phyloP scores from a whole-genome alignment of 2,888 invertebrate species.

The Erynnis tages region DNA sequence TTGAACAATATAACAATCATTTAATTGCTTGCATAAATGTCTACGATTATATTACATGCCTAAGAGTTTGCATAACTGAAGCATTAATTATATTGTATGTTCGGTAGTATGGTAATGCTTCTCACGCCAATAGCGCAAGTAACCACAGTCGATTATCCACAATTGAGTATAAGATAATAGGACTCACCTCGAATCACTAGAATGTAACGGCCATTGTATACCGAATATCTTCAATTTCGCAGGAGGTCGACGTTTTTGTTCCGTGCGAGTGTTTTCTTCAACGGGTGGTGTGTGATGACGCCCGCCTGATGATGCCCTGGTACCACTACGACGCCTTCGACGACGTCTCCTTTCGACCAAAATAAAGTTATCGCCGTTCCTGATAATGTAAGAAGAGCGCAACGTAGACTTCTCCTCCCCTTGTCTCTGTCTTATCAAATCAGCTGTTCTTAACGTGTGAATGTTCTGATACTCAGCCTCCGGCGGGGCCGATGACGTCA shows the following conservation, averaged over 20 bases:
- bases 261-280: conserved; percentile 64
- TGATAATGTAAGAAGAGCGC: conserved; percentile 75
- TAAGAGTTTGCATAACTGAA: conserved; percentile 47
- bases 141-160: conserved; percentile 2
- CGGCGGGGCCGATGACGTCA: conserved; percentile 59
- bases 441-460: conserved; percentile 76
- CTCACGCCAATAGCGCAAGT: neutral
- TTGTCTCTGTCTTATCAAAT: conserved; percentile 74
- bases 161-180: conserved; percentile 6
- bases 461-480: conserved; percentile 78
- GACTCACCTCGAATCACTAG: conserved; percentile 72
- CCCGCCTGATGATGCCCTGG: conserved; percentile 71
- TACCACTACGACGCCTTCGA: conserved; percentile 70
- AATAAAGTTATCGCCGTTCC: conserved; percentile 77
- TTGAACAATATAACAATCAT: conserved; percentile 14
- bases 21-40: conserved; percentile 33
- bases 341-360: conserved; percentile 73
- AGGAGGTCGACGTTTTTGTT: conserved; percentile 74
- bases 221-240: conserved; percentile 75
- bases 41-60: conserved; percentile 23
- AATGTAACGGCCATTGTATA: conserved; percentile 79
- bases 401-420: conserved; percentile 77
- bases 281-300: conserved; percentile 74
- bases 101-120: conserved; percentile 4
- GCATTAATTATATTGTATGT: neutral